Percentiles rank a stretch among this genome's conserved stretches.
phyloP scores from a whole-genome alignment of 2,888 invertebrate species.

The Chirona hameri region DNA sequence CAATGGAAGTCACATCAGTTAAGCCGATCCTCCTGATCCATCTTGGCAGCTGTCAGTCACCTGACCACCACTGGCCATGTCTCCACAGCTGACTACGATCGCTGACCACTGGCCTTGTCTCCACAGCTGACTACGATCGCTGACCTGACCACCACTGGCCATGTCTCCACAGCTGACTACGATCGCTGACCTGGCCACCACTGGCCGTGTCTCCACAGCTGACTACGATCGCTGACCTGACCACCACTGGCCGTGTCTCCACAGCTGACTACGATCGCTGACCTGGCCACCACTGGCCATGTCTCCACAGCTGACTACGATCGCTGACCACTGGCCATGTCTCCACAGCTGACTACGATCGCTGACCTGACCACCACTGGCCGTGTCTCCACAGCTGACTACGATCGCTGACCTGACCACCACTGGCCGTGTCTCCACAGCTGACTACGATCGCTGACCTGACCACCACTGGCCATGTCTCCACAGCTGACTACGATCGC shows the following conservation, averaged over 20 bases:
- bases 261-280: constrained; percentile 42
- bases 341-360: constrained; percentile 42
- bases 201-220: constrained; percentile 43
- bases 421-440: constrained; percentile 43
- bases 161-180: constrained; percentile 42
- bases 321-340: not conserved
- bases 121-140: constrained; percentile 42
- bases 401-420: constrained; percentile 4
- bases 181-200: not conserved
- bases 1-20: no score
- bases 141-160: not conserved
- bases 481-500: not conserved
- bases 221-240: not conserved
- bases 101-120: not conserved
- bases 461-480: no score
- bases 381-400: constrained; percentile 42
- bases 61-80: no score
- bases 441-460: constrained; percentile 2
- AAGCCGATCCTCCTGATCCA: no score
- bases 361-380: not conserved
- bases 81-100: not conserved
- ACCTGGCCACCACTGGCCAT: no score
- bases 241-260: not conserved
- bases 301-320: not conserved
- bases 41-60: no score